Evolutionary conservation across 1,140 invertebrate species (phyloP), one percentile per base, ranked within the genome.

Genomic region (Bombus waltoni): DNA sequence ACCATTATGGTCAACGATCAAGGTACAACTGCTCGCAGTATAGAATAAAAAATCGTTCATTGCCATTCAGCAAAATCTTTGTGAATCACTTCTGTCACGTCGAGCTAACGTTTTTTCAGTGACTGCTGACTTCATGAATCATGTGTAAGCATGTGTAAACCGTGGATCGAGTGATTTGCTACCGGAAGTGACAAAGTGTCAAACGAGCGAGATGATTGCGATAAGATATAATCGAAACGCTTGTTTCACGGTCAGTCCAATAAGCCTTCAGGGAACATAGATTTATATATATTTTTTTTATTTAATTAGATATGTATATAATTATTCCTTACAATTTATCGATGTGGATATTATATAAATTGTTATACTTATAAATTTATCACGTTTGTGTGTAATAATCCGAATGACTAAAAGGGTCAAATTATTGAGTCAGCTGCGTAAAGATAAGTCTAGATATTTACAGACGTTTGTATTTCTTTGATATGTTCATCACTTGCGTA

Each of bases 151-250:
- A 65, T 9, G 35, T 32, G 38, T 13, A 77, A 77, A 62, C 9
- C 13, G 9, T 40, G 25, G 15, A 76, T 76, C 35, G 75, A 77
- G 62, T 62, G 57, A 77, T 28, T 62, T 15, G 28, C 15, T 6
- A 62, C 75, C 75, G 75, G 75, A 77, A 62, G 28, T 62, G 38
- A 28, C 22, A 40, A 25, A 59, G 35, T 62, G 75, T 77, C 4
- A 42, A 62, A 15, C 15, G 3, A 9, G 0, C 2, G 28, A 62
- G 15, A 77, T 25, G 28, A 77, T 35, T 18, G 13, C 22, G 44
- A n/a, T 10, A 0, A 53, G 71, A 73, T 32, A 32, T 32, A 11
- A 10, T 11, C 1, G 1, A 10, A 0, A 53, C 25, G 9, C 22
- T 73, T 32, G 10, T 47, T 44, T 47, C 42, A 71, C 4, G 38